Base-by-base conservation (phyloP, 2,888 invertebrate genomes). In the Thymelicus sylvestris region DNA sequence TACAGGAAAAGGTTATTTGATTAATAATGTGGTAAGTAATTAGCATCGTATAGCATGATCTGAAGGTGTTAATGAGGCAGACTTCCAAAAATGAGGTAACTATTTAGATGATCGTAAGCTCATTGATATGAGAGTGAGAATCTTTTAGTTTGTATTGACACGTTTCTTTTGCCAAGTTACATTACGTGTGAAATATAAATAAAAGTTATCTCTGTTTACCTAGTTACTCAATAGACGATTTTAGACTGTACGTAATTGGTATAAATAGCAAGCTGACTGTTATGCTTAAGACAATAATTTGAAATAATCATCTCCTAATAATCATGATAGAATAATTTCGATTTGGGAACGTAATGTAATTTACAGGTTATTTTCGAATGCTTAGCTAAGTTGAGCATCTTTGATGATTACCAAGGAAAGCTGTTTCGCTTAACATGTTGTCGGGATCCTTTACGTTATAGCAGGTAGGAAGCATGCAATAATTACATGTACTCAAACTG, bases 391-490 rank as follows among this genome's bases (percentile, higher is more conserved):
- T 24, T 55, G 19, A 15, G 44, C 47, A 52, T 50, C 63, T 57
- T 63, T 38, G 5, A 50, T 61, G 50, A 38, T 63, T 57, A 63
- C n/a, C 57, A 57, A 57, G 38, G 63, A 63, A 68, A 68, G 68
- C 57, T 63, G 44, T 41, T 57, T 15, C 57, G 44, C 62, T 38
- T 48, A 41, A 57, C n/a, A 13, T 24, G 39, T 50, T 24, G 57
- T 6, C 63, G 57, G 63, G 63, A 69, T 69, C 64, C 39, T 57
- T 64, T 48, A 55, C 57, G 47, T 69, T 59, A 47, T 64, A 70
- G 57, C 69, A 70, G 69, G 48, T 59, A 70, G 69, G 69, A 70
- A 69, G 59, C 69, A 64, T 60, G 69, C 69, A 60, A 60, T 70
- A 65, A 70, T 70, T 70, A 70, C 63, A 70, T n/a, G 69, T 60